Base-by-base conservation (phyloP, 2,113 vertebrate genomes). In the Thalassarche chlororhynchos region DNA sequence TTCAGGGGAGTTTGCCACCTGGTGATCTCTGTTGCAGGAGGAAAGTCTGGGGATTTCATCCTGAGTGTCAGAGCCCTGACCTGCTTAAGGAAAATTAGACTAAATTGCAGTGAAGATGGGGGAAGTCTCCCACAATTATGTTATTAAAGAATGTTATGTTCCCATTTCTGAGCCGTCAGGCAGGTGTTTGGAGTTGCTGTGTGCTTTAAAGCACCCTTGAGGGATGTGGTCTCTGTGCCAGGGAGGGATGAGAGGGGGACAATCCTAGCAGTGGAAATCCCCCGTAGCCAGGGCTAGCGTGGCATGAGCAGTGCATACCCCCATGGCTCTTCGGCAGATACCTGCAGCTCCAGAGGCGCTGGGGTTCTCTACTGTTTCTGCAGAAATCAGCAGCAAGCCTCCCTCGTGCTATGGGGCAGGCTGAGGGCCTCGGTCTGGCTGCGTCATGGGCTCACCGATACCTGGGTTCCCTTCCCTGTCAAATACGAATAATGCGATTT, bases 351-450 rank as follows among this genome's bases (percentile, higher is more conserved):
- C 44, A 14, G 47, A 26, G 80, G 71, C 29, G 7, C 38, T 25
- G 36, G 36, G 8, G 1, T 42, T 38, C 20, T 11, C 24, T 9
- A 5, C 9, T 36, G 10, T 4, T 69, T 4, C 32, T 19, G 38
- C 62, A 42, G 6, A 70, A 51, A 20, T 5, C 24, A 25, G 14
- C 46, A 32, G 5, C 0, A 1, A 78, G 77, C 55, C n/a, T 52
- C 31, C 64, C n/a, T 31, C 0, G 0, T 34, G 80, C 36, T 34
- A 3, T 2, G 0, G 80, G 71, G 19, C 38, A 6, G 18, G 24
- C n/a, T 26, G 68, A 44, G 61, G 21, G 38, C 40, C 46, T 44
- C 4, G 6, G 17, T 15, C 57, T 47, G 49, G 47, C 80, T 72
- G 38, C 4, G 5, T 12, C 2, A 0, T 10, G 71, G 86, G 58